Percentiles rank a stretch among this genome's conserved stretches.
phyloP scores from a whole-genome alignment of 2,888 invertebrate genomes.

The Siphonodentalium dalli region DNA sequence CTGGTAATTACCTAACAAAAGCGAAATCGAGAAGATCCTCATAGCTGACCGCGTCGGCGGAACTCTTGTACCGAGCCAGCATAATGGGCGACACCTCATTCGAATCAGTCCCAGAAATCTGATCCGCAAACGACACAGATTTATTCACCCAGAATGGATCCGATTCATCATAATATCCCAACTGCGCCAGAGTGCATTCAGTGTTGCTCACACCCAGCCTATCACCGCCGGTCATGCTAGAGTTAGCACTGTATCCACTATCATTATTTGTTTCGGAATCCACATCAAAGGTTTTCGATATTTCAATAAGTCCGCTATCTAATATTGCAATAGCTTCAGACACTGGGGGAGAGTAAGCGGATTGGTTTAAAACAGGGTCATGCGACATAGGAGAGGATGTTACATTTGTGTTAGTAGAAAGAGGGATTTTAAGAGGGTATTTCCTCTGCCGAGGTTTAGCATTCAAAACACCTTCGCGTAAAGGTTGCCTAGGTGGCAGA shows the following conservation, averaged over 20 bases:
- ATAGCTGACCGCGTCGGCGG: constrained; percentile 84
- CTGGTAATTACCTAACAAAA: constrained; percentile 70
- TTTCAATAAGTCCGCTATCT: too few relatives aligned
- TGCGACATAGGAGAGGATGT: too few relatives aligned
- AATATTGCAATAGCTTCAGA: constrained; percentile 17
- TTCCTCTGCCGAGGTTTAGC: constrained; percentile 78
- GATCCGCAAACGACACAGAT: constrained; percentile 38
- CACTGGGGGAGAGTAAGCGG: constrained; percentile 6
- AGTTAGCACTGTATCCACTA: too few relatives aligned
- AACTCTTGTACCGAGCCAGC: constrained; percentile 66
- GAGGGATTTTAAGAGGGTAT: constrained; percentile 74
- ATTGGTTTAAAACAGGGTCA: too few relatives aligned
- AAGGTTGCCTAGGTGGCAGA: constrained; percentile 79
- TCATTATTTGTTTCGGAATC: too few relatives aligned
- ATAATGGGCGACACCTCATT: constrained; percentile 64
- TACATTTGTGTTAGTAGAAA: constrained; percentile 14
- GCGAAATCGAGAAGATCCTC: constrained; percentile 91
- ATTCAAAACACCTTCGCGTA: constrained; percentile 70
- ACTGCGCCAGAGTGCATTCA: constrained; percentile 48
- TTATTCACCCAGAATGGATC: constrained; percentile 61
- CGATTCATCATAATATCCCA: constrained; percentile 50
- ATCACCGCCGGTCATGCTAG: too few relatives aligned
- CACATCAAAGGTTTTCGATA: too few relatives aligned
- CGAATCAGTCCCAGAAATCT: constrained; percentile 60
- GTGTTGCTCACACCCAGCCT: too few relatives aligned